Evolutionary conservation across 2,797 vertebrate genomes (phyloP).

Genomic region (Fratercula arctica): DNA sequence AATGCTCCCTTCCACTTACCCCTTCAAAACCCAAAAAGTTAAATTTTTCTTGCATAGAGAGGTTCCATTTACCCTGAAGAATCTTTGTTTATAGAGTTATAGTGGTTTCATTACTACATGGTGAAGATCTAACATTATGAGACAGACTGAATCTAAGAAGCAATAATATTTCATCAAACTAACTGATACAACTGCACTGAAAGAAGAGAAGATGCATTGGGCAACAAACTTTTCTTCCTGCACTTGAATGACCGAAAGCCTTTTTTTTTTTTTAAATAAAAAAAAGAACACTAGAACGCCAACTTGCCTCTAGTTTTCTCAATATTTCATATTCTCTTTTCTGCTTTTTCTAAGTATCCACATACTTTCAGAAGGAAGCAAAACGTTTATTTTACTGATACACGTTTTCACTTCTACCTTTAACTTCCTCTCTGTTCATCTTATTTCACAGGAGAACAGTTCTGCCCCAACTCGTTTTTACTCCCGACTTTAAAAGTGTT

Average conservation of each 20-base stretch:
- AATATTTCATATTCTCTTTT: not conserved
- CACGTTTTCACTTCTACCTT: not conserved
- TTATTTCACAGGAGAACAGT: not conserved
- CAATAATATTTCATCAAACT: not conserved
- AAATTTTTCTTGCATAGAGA: not conserved
- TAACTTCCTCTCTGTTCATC: not conserved
- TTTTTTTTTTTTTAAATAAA: not conserved
- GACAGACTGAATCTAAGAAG: not conserved
- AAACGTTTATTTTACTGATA: not conserved
- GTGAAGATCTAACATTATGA: not conserved
- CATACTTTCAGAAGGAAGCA: not conserved
- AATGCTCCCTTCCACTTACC: not conserved
- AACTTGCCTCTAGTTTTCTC: not conserved
- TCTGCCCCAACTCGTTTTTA: not conserved
- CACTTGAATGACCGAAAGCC: not conserved
- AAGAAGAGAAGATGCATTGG: not conserved
- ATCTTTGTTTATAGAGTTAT: not conserved
- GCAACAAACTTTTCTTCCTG: not conserved
- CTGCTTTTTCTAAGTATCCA: not conserved
- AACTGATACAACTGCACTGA: not conserved
- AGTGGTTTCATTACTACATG: not conserved
- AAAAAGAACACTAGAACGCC: not conserved
- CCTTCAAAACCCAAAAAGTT: not conserved
- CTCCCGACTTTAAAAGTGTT: not conserved
- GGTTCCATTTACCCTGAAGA: not conserved